Base-by-base conservation (phyloP, 2,888 invertebrate species). In the Drosophila histrio region DNA sequence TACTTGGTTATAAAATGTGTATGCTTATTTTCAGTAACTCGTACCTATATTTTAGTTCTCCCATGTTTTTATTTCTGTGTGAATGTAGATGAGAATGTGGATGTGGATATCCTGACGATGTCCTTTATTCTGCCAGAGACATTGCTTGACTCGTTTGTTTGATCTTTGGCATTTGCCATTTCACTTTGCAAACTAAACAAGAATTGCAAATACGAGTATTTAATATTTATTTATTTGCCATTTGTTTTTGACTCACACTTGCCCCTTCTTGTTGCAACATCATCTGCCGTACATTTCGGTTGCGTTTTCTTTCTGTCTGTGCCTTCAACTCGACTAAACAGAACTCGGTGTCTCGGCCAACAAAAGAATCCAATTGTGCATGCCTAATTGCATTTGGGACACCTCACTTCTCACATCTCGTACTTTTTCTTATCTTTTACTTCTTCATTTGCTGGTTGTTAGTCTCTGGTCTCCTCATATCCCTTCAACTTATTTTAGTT, bases 151-250 rank as follows among this genome's bases (percentile, higher is more conserved):
- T 57, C 22, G 28, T 52, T 28, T 52, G 39, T 52, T 28, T 52
- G 39, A 34, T 7, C 56, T 46, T 60, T 49, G 41, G 49, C 30
- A n/a, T 58, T 62, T 65, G 62, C 49, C 50, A 69, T 58, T 78
- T 78, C 28, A 67, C 39, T 59, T 60, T 50, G 60, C 50, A 47
- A 58, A 66, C 61, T 69, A 36, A 44, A 79, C 58, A 75, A 46
- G 67, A 77, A 75, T 60, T 73, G 60, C 68, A 71, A 78, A 84
- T 52, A 62, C 58, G 26, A 54, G 36, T 57, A 65, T 70, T 71
- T 83, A 79, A 77, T 84, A 81, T 81, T 81, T 81, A 81, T 81
- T 79, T 68, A 71, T 77, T 81, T 84, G 67, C 44, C 77, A 75
- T 62, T 77, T 74, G 58, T 43, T 57, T 39, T n/a, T 49, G 46